Base-by-base conservation (phyloP, 2,888 invertebrate species). In the Adineta ricciae region DNA sequence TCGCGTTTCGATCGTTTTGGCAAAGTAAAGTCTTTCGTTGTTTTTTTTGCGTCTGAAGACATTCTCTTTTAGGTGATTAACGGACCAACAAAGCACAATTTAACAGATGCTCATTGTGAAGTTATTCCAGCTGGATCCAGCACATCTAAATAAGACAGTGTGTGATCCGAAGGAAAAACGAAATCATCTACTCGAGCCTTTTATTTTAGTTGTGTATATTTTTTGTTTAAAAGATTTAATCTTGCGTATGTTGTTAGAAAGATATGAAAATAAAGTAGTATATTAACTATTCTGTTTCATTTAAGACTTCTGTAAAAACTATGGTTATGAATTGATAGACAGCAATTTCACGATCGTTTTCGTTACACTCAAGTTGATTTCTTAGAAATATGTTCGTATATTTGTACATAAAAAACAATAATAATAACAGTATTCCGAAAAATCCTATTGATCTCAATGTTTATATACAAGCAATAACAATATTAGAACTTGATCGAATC, bases 401-500 rank as follows among this genome's bases (percentile, higher is more conserved):
- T 64, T 64, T 64, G 32, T 64, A 64, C 64, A 64, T 64, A 64
- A 64, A n/a, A n/a, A n/a, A n/a, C n/a, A 64, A 64, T 32, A 64
- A 64, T 32, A 11, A 32, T 64, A 36, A 36, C 19, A 36, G 32
- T 27, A 64, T 64, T 32, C 9, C 27, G 64, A 64, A 64, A 64
- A 64, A 3, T 24, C 27, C 64, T n/a, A 64, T 64, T 64, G 32
- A 64, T 27, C 5, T 14, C 32, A 64, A 27, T 64, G 4, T 52
- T 16, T 36, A 64, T 64, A 32, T 64, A 64, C 32, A 64, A 46
- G 8, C 46, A 46, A 46, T 46, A 46, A 46, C 46, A 46, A 46
- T 46, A 46, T 46, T 36, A 64, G 2, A 64, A 64, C 27, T 19
- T 16, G 32, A 64, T 64, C 32, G 27, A 64, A 19, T 64, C 19